These are phyloP conservation scores for Eristalis pertinax DNA, from an alignment of 2,888 invertebrate genomes.

Conservation along the genomic window DNA sequence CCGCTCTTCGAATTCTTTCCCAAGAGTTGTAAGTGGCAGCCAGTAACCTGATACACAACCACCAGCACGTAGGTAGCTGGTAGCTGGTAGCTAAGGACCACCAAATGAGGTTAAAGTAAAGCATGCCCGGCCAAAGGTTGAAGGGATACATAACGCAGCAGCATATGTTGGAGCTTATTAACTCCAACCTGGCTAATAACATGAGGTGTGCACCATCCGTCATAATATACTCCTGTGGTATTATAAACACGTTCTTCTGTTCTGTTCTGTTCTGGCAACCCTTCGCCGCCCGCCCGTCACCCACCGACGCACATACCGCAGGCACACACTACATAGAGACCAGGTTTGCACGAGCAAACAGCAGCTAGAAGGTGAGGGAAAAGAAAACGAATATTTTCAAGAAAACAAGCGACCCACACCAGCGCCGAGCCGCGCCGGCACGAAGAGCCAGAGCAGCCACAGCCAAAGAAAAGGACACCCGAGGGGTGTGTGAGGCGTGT, in stretches of 20 bases:
- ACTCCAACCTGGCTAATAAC: constrained; percentile 65
- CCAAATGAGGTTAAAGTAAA: neutral
- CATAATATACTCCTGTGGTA: constrained; percentile 66
- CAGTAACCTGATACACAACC: neutral
- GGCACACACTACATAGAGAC: neutral
- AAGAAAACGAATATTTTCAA: constrained; percentile 11
- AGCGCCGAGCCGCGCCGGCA: too few relatives aligned
- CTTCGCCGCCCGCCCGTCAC: neutral
- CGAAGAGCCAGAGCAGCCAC: neutral
- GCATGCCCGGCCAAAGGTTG: constrained; percentile 37
- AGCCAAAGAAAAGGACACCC: constrained; percentile 3
- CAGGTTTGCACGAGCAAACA: neutral
- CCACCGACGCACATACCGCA: neutral
- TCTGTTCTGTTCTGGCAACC: neutral
- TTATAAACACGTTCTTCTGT: constrained; percentile 58
- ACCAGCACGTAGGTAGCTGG: neutral
- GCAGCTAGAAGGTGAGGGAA: neutral
- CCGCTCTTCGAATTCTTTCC: constrained; percentile 5
- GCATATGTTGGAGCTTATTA: constrained; percentile 61
- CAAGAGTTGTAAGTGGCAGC: neutral
- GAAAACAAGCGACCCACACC: neutral
- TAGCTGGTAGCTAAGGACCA: neutral
- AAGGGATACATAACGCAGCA: constrained; percentile 22
- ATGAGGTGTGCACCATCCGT: constrained; percentile 66
- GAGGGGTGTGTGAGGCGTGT: constrained; percentile 23